Percentiles rank a stretch among this genome's conserved stretches.
Conservation (phyloP, 2,888 invertebrate genomes). For the Pyrrhia umbra region DNA sequence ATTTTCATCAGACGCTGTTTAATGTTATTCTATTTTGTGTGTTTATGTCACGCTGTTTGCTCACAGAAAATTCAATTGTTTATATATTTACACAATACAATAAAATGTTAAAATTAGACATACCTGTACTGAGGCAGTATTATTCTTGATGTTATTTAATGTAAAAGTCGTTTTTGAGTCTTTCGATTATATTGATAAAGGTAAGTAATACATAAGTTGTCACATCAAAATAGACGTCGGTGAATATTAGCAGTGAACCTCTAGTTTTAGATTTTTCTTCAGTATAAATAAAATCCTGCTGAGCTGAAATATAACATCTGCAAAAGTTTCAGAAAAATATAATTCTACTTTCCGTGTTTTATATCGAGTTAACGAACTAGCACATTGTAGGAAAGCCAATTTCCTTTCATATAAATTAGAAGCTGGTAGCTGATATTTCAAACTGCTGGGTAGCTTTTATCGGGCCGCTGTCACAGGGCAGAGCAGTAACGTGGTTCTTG, state of each 20-base stretch:
- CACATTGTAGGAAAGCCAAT: constrained; percentile 55
- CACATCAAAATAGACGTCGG: too few relatives aligned
- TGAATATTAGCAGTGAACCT: too few relatives aligned
- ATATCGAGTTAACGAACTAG: constrained; percentile 57
- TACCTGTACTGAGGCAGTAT: too few relatives aligned
- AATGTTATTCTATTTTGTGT: constrained; percentile 16
- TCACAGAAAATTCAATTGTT: constrained; percentile 13
- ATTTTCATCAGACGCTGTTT: constrained; percentile 58
- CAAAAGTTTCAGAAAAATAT: constrained; percentile 39
- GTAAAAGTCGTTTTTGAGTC: too few relatives aligned
- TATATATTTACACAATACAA: background rate
- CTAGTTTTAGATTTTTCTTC: too few relatives aligned
- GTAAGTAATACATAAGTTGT: too few relatives aligned
- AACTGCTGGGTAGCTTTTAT: constrained; percentile 63
- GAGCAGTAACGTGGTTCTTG: constrained; percentile 74
- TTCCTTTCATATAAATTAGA: constrained; percentile 65
- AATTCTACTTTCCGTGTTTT: constrained; percentile 31
- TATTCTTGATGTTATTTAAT: too few relatives aligned
- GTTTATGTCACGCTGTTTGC: constrained; percentile 15
- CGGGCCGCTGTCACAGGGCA: constrained; percentile 69
- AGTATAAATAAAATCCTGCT: constrained; percentile 15
- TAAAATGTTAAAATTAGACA: background rate
- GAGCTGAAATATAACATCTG: constrained; percentile 22
- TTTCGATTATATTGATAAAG: too few relatives aligned
- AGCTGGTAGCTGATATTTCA: constrained; percentile 61